Evolutionary conservation across 2,888 invertebrate species (phyloP).

Genomic region (Ectemnius lituratus): DNA sequence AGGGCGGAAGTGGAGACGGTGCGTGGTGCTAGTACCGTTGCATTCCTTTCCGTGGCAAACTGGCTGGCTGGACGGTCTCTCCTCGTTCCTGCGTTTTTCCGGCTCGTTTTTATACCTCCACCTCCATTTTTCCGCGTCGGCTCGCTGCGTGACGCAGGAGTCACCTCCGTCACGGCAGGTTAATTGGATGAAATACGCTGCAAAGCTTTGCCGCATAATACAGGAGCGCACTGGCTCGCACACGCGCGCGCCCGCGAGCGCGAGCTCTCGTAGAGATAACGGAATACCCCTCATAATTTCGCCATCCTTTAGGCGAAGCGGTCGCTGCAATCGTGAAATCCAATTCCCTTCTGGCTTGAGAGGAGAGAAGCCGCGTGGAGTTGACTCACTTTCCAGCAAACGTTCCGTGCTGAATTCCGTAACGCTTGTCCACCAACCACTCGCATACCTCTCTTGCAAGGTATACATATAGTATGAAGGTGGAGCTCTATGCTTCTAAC

Average conservation of each 20-base stretch:
- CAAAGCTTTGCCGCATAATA: conserved; percentile 24
- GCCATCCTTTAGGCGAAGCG: conserved; percentile 13
- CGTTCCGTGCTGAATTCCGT: no score
- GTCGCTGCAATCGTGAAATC: neutral
- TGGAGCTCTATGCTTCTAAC: no score
- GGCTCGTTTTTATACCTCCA: neutral
- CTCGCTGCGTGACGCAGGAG: neutral
- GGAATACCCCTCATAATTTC: conserved; percentile 28
- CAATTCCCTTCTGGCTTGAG: conserved; percentile 1
- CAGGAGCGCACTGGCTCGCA: no score
- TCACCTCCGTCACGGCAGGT: conserved; percentile 16
- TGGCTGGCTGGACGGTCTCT: no score
- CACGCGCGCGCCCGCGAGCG: no score
- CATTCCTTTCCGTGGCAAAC: no score
- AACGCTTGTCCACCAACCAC: no score
- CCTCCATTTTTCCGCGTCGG: conserved; percentile 8
- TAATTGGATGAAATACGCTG: conserved; percentile 39
- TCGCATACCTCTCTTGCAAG: no score
- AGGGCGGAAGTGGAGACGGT: neutral
- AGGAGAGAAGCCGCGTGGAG: neutral
- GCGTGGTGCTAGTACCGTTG: no score
- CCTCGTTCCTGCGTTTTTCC: neutral
- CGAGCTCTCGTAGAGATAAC: conserved; percentile 18
- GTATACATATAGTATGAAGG: no score
- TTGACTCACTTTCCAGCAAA: no score